Percentiles rank a stretch among this genome's conserved stretches.
Evolutionary conservation across 1,140 invertebrate species (phyloP).

Genomic region (Cydia amplana): DNA sequence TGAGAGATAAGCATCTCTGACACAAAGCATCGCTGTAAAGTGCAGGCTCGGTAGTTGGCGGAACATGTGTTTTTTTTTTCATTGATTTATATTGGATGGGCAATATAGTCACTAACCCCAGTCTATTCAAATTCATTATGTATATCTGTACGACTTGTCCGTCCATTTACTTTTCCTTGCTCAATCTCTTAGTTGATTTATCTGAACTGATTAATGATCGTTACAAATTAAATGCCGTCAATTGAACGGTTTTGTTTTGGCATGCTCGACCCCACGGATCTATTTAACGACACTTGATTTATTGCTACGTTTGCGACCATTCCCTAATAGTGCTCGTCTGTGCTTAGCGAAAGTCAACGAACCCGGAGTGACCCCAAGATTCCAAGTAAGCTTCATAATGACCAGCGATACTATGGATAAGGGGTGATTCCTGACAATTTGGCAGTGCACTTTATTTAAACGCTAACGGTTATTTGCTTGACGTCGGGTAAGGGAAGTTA

Average conservation of each 20-base stretch:
- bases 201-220: neutral
- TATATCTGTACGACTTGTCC: neutral
- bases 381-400: neutral
- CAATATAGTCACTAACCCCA: neutral
- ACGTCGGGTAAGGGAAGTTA: neutral
- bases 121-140: neutral
- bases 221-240: neutral
- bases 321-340: slow-evolving; percentile 23
- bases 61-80: neutral
- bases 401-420: neutral
- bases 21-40: no score
- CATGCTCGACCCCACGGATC: neutral
- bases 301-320: slow-evolving; percentile 9
- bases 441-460: neutral
- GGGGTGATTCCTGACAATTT: neutral
- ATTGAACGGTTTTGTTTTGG: neutral
- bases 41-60: no score
- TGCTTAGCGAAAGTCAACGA: slow-evolving; percentile 22
- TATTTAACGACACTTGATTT: slow-evolving; percentile 17
- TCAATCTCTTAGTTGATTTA: neutral
- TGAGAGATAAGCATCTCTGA: no score
- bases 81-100: neutral
- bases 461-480: neutral
- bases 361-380: slow-evolving; percentile 6
- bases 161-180: neutral